Evolutionary conservation across 2,888 invertebrate genomes (phyloP).

Genomic region (Hemicrepidius hirtus): DNA sequence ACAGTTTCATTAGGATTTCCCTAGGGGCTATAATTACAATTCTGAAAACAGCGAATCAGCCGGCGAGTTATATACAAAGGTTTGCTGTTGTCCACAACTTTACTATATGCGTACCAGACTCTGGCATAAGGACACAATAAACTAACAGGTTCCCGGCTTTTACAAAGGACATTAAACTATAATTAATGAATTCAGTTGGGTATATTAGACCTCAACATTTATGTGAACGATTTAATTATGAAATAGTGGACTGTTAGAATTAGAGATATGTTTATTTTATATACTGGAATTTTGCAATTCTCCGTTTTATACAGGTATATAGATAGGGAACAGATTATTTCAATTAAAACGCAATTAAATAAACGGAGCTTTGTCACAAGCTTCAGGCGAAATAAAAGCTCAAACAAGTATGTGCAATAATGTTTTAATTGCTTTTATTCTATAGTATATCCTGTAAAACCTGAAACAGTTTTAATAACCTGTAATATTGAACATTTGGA

Average conservation of each 20-base stretch:
- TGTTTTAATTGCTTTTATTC: no score
- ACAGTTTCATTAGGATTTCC: slow-evolving; percentile 36
- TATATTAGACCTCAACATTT: slow-evolving; percentile 15
- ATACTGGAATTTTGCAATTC: no score
- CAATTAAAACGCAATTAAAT: no score
- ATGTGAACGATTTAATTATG: slow-evolving; percentile 4
- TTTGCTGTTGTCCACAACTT: slow-evolving; percentile 7
- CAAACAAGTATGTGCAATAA: no score
- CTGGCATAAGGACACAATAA: slow-evolving; percentile 26
- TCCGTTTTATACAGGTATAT: no score
- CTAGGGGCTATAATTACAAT: slow-evolving; percentile 27
- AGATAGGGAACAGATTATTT: no score
- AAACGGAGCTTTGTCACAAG: no score
- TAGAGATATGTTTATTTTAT: no score
- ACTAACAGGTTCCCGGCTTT: slow-evolving; percentile 19
- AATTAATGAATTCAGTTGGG: slow-evolving; percentile 24
- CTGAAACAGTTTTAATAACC: no score
- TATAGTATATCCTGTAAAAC: no score
- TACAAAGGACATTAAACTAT: slow-evolving; percentile 19
- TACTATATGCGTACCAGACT: neutral
- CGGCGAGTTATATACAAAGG: slow-evolving; percentile 28
- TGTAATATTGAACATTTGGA: no score
- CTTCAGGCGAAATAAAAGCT: no score
- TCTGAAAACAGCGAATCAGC: slow-evolving; percentile 25
- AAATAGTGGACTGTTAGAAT: slow-evolving; percentile 1